phyloP scores from a whole-genome alignment of 1,140 invertebrate genomes.

The Rhagoletis pomonella region DNA sequence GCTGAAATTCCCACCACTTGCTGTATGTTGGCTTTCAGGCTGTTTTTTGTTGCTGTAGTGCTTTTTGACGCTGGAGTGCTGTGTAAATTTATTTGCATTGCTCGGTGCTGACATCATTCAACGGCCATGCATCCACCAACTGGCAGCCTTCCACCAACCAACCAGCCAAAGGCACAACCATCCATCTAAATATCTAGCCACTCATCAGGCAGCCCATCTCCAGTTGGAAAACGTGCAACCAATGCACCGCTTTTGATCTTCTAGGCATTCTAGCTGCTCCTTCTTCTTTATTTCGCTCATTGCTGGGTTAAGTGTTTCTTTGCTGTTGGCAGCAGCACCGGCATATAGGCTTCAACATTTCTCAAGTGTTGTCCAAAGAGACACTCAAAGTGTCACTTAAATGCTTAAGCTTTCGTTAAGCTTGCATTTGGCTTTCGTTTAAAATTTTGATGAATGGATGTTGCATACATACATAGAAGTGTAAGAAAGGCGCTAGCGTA shows the following conservation, averaged over 20 bases:
- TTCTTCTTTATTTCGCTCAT: not conserved
- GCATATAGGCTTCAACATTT: not conserved
- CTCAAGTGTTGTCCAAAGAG: conserved; percentile 45
- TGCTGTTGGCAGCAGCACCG: conserved; percentile 42
- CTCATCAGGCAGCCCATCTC: conserved; percentile 18
- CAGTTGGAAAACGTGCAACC: not conserved
- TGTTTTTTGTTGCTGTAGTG: not conserved
- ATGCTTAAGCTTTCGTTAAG: conserved; percentile 3
- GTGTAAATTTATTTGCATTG: conserved; percentile 52
- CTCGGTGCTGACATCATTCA: conserved; percentile 45
- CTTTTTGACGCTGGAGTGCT: not conserved
- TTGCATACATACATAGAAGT: not conserved
- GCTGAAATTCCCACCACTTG: conserved; percentile 37
- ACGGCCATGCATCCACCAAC: not conserved
- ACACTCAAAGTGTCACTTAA: conserved; percentile 45
- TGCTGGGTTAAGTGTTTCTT: conserved; percentile 46
- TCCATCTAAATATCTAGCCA: not conserved
- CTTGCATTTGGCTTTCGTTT: not conserved
- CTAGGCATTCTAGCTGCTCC: not conserved
- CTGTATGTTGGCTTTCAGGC: not conserved
- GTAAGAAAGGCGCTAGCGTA: not conserved
- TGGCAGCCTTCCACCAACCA: not conserved
- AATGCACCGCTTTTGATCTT: conserved; percentile 43
- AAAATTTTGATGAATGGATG: not conserved
- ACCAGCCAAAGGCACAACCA: conserved; percentile 31